These are phyloP conservation scores for Squalus acanthias DNA, from an alignment of 2,797 vertebrate genomes.

Conservation along the genomic window DNA sequence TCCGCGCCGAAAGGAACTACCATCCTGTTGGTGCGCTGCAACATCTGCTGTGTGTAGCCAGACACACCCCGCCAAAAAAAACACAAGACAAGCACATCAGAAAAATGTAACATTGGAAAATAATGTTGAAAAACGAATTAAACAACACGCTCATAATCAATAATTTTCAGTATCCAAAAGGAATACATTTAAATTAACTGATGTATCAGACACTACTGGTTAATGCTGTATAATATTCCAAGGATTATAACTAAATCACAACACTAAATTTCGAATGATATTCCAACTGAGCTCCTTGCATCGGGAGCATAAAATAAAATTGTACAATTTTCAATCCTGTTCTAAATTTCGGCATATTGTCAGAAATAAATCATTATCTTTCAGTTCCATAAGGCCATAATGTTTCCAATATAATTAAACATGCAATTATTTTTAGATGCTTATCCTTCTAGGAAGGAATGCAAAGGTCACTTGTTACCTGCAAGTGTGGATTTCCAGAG, in stretches of 20 bases:
- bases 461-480: slow-evolving; percentile 58
- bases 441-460: not conserved
- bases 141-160: not conserved
- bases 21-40: slow-evolving; percentile 69
- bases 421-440: not conserved
- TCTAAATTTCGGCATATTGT: not conserved
- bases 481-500: slow-evolving; percentile 84
- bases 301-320: not conserved
- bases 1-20: slow-evolving; percentile 66
- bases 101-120: slow-evolving; percentile 1
- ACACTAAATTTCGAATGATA: not conserved
- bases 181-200: not conserved
- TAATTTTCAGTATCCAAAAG: too few relatives aligned
- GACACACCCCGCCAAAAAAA: slow-evolving; percentile 4
- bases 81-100: not conserved
- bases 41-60: slow-evolving; percentile 56
- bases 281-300: not conserved
- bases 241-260: not conserved
- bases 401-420: not conserved
- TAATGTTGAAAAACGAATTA: not conserved
- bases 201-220: too few relatives aligned
- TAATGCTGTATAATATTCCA: not conserved
- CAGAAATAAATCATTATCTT: not conserved
- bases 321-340: not conserved
- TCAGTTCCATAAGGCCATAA: not conserved